phyloP scores from a whole-genome alignment of 2,797 vertebrate species.

The Erithacus rubecula region DNA sequence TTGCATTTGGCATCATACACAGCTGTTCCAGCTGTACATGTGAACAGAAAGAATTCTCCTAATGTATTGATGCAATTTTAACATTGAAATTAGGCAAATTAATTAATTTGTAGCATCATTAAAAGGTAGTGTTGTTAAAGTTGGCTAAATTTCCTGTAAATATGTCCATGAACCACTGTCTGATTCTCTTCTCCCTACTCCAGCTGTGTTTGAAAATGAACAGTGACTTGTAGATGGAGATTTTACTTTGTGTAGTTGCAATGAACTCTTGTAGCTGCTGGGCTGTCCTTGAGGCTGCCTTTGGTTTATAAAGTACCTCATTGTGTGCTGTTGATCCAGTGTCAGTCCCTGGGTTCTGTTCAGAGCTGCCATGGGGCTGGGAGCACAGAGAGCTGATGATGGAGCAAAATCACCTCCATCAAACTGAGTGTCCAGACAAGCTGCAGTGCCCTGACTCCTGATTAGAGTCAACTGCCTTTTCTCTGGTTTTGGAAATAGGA shows the following conservation, averaged over 20 bases:
- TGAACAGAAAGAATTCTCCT: neutral
- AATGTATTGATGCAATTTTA: neutral
- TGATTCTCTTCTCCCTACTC: neutral
- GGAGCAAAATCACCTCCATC: neutral
- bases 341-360: neutral
- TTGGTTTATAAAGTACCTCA: neutral
- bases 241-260: neutral
- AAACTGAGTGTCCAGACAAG: neutral
- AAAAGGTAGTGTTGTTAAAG: neutral
- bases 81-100: neutral
- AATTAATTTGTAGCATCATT: neutral
- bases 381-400: neutral
- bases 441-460: neutral
- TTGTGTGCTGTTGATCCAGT: accelerated
- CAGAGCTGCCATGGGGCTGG: neutral
- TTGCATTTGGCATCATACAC: conserved; percentile 60
- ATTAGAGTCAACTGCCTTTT: neutral
- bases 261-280: neutral
- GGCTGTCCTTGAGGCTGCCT: neutral
- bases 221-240: neutral
- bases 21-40: conserved; percentile 42
- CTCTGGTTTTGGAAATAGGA: neutral
- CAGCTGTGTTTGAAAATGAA: neutral
- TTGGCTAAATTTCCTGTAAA: neutral
- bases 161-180: neutral